Conservation (phyloP, 2,113 vertebrate genomes). For the Zeus faber region DNA sequence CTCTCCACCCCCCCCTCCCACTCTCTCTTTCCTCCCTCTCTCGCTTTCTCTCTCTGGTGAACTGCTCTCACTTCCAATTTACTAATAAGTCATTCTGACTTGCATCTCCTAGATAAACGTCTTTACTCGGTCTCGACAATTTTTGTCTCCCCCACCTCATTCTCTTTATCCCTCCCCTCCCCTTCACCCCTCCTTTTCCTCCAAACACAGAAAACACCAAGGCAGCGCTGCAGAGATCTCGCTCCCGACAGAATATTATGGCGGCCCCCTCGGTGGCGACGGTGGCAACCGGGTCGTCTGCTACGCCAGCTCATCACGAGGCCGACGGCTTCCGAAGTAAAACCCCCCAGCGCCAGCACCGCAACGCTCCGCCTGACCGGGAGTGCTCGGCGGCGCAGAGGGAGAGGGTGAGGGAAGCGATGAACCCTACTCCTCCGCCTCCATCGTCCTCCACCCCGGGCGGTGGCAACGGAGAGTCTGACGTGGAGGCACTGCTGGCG, state of each 20-base stretch:
- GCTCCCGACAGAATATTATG: conserved; percentile 81
- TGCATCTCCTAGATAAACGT: conserved; percentile 45
- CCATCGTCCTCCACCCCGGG: conserved; percentile 23
- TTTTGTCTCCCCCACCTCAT: conserved; percentile 30
- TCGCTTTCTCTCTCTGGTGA: conserved; percentile 30
- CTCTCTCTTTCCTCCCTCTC: conserved; percentile 17
- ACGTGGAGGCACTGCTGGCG: conserved; percentile 92
- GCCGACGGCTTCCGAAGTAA: conserved; percentile 69
- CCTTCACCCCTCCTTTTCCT: conserved; percentile 43
- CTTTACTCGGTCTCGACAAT: conserved; percentile 38
- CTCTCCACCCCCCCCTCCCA: too few relatives aligned
- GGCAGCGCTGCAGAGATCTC: conserved; percentile 82
- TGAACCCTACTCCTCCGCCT: conserved; percentile 15
- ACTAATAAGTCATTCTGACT: conserved; percentile 36
- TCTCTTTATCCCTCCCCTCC: conserved; percentile 40
- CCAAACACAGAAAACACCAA: conserved; percentile 87
- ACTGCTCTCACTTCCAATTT: conserved; percentile 40
- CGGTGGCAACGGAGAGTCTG: conserved; percentile 56
- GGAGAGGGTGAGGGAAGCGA: conserved; percentile 47
- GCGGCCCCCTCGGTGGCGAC: conserved; percentile 68
- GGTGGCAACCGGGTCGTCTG: too few relatives aligned
- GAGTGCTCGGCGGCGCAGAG: conserved; percentile 42
- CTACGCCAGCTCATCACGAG: conserved; percentile 84
- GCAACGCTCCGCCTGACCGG: conserved; percentile 32
- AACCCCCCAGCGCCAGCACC: conserved; percentile 41